phyloP scores from a whole-genome alignment of 1,140 invertebrate genomes.

The Lucilia cuprina region DNA sequence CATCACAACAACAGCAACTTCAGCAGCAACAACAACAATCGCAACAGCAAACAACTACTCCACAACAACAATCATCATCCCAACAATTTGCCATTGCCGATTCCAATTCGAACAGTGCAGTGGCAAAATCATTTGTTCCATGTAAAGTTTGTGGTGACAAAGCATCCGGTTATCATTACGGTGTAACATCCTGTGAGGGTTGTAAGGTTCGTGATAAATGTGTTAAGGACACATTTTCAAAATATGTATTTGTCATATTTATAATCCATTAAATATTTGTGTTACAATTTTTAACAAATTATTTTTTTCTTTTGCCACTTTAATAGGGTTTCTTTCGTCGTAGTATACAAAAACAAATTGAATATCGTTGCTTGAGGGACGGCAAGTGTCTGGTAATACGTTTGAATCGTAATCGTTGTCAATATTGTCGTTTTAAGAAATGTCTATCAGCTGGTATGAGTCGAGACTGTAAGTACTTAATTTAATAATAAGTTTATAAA shows the following conservation, averaged over 20 bases:
- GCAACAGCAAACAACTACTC: neutral
- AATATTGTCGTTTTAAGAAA: constrained; percentile 98
- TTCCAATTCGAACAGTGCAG: constrained; percentile 71
- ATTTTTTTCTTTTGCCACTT: constrained; percentile 12
- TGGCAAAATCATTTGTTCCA: constrained; percentile 83
- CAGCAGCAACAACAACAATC: neutral
- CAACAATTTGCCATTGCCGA: constrained; percentile 77
- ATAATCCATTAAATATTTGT: too few species aligned
- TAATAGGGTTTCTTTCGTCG: constrained; percentile 81
- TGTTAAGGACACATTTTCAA: constrained; percentile 44
- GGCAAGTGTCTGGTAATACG: constrained; percentile 96
- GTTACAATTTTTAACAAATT: neutral
- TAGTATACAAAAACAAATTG: constrained; percentile 98
- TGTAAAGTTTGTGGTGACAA: constrained; percentile 99
- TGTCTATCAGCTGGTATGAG: constrained; percentile 98
- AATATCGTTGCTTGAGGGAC: constrained; percentile 94
- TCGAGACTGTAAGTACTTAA: constrained; percentile 80
- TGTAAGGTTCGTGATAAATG: constrained; percentile 85
- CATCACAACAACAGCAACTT: neutral
- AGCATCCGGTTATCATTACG: constrained; percentile 99
- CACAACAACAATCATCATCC: neutral
- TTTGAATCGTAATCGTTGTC: constrained; percentile 95
- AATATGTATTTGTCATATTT: constrained; percentile 12
- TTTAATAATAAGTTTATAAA: neutral
- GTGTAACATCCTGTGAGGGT: constrained; percentile 98